Percentiles rank a stretch among this genome's conserved stretches.
These are phyloP conservation scores for Pipistrellus nathusii DNA, from an alignment of 2,797 vertebrate genomes.

Conservation along the genomic window DNA sequence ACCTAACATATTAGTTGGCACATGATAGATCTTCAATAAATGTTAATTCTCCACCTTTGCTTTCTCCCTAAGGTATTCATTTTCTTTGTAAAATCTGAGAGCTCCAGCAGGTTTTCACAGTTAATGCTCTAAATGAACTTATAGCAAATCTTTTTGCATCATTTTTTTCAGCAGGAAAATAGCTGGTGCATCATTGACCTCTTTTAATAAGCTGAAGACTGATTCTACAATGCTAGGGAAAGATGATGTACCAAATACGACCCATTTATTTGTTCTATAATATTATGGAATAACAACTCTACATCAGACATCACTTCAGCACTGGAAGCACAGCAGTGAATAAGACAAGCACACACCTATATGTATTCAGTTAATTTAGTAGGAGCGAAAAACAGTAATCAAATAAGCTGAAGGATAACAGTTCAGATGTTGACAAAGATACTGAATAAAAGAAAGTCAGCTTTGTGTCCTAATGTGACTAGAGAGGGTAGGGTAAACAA, in stretches of 20 bases:
- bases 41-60: background rate
- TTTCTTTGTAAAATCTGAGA: constrained; percentile 45
- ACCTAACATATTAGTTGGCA: background rate
- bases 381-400: too few species aligned
- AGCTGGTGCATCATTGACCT: background rate
- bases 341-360: too few species aligned
- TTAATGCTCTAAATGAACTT: background rate
- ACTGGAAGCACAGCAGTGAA: too few species aligned
- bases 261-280: too few species aligned
- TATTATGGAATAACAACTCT: too few species aligned
- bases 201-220: constrained; percentile 21
- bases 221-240: background rate
- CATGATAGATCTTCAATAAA: background rate
- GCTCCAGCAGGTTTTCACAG: background rate
- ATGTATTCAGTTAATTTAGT: too few species aligned
- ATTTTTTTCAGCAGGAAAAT: constrained; percentile 49
- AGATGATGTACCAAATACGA: too few species aligned
- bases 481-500: background rate
- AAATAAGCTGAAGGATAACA: too few species aligned
- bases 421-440: too few species aligned
- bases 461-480: background rate
- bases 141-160: background rate
- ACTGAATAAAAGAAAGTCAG: too few species aligned
- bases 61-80: background rate
- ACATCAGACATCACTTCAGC: too few species aligned